phyloP scores from a whole-genome alignment of 2,888 invertebrate species.

The Candidula unifasciata region DNA sequence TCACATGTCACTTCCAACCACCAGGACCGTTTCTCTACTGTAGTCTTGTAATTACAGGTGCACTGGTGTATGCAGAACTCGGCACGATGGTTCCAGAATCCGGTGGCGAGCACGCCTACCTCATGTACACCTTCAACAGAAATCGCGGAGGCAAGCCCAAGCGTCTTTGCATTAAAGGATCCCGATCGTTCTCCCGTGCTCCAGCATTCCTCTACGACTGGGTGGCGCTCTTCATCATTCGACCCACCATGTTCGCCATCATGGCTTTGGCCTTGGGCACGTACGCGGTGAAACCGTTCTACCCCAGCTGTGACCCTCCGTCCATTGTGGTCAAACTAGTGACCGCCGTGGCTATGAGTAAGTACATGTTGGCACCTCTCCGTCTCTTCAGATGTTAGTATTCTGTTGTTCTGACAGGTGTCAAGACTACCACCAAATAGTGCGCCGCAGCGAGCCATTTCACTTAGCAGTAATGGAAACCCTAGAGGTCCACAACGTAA shows the following conservation, averaged over 20 bases:
- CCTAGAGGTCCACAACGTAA: too few relatives aligned
- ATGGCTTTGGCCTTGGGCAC: slow-evolving; percentile 78
- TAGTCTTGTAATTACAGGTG: slow-evolving; percentile 26
- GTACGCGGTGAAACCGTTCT: slow-evolving; percentile 71
- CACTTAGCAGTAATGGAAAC: too few relatives aligned
- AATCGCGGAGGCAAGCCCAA: background rate
- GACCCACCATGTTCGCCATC: slow-evolving; percentile 77
- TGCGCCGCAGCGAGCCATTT: too few relatives aligned
- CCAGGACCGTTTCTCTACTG: too few relatives aligned
- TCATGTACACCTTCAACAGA: slow-evolving; percentile 63
- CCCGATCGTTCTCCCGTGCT: slow-evolving; percentile 78
- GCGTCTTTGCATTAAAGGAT: background rate
- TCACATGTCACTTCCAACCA: too few relatives aligned
- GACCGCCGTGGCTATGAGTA: slow-evolving; percentile 66
- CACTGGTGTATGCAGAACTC: slow-evolving; percentile 51
- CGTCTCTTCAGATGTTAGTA: too few relatives aligned
- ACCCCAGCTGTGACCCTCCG: slow-evolving; percentile 64
- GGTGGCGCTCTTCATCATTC: slow-evolving; percentile 69
- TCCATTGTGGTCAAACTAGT: slow-evolving; percentile 63
- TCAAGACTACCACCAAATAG: too few relatives aligned
- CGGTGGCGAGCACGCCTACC: slow-evolving; percentile 88
- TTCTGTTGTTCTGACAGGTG: too few relatives aligned
- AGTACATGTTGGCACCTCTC: too few relatives aligned
- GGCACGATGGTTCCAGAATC: slow-evolving; percentile 80
- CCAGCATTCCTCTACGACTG: slow-evolving; percentile 82